These are phyloP conservation scores for Penaeus japonicus DNA, from an alignment of 1,140 invertebrate genomes.

Conservation along the genomic window DNA sequence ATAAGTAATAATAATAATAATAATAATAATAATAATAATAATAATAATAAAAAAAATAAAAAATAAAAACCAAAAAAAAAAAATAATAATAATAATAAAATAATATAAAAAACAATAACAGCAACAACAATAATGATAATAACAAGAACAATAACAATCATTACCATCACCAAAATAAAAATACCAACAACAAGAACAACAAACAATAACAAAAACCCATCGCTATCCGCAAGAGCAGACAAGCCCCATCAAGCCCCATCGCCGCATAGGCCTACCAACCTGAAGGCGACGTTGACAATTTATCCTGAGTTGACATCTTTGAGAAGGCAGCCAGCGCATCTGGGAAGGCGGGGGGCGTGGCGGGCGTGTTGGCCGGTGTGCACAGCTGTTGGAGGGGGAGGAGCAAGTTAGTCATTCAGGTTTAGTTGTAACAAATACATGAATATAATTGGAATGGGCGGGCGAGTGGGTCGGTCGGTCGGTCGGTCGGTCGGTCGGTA, in stretches of 20 bases:
- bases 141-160: no score
- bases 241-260: background rate
- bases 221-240: background rate
- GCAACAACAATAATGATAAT: no score
- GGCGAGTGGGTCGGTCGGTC: background rate
- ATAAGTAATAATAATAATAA: no score
- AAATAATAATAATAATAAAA: no score
- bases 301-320: slow-evolving; percentile 75
- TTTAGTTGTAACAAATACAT: background rate
- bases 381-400: slow-evolving; percentile 64
- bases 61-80: no score
- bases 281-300: slow-evolving; percentile 60
- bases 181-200: no score
- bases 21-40: no score
- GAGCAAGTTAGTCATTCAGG: background rate
- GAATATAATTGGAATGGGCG: background rate
- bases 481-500: no score
- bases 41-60: no score
- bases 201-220: background rate
- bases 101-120: no score
- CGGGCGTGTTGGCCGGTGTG: slow-evolving; percentile 88
- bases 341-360: slow-evolving; percentile 88
- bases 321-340: slow-evolving; percentile 85
- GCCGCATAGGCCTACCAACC: slow-evolving; percentile 33
- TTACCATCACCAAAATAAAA: no score